phyloP scores from a whole-genome alignment of 2,113 vertebrate species.

The Anguilla rostrata region DNA sequence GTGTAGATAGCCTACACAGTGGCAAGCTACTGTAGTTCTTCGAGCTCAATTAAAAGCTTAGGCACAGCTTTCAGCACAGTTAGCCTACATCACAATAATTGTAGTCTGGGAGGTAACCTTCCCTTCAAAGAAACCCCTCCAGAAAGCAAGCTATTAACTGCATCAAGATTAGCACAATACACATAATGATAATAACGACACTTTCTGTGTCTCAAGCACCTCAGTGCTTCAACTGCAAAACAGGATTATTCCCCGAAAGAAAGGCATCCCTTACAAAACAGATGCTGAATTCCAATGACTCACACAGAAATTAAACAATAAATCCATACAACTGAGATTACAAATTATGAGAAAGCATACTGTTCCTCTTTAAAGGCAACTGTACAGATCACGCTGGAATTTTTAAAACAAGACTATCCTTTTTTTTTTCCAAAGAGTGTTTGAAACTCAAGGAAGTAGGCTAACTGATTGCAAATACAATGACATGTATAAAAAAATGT shows the following conservation, averaged over 20 bases:
- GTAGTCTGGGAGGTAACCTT: no score
- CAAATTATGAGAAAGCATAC: not conserved
- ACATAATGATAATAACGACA: not conserved
- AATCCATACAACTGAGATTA: not conserved
- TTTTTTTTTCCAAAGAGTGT: no score
- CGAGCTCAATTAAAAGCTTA: not conserved
- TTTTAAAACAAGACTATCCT: not conserved
- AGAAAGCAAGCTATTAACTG: not conserved
- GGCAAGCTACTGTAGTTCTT: not conserved
- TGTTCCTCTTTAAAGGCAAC: no score
- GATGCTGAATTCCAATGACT: not conserved
- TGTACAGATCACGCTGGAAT: not conserved
- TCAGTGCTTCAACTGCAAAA: not conserved
- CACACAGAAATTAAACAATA: not conserved
- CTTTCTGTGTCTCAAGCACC: not conserved
- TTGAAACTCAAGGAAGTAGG: no score
- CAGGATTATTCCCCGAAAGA: not conserved
- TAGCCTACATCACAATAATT: not conserved
- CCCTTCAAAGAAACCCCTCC: not conserved
- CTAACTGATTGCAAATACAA: no score
- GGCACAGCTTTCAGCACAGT: not conserved
- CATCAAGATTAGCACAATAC: not conserved
- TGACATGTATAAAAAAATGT: no score
- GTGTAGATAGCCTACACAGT: no score
- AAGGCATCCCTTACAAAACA: not conserved